A percentile compares a stretch with the other conserved stretches of the same genome.
Evolutionary conservation across 2,113 vertebrate species (phyloP).

Genomic region (Misgurnus anguillicaudatus): DNA sequence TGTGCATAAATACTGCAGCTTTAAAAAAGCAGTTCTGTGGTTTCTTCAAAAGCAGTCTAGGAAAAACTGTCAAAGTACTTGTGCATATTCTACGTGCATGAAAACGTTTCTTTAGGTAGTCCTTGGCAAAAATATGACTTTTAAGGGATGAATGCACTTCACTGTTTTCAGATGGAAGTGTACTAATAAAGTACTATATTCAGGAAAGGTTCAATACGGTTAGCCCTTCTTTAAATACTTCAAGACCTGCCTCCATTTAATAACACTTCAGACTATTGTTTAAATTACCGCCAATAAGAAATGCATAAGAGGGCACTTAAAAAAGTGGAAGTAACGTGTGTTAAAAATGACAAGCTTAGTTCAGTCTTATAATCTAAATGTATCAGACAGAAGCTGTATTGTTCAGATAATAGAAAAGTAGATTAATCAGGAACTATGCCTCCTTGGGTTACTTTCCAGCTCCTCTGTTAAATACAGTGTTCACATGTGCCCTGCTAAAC

Average conservation of each 20-base stretch:
- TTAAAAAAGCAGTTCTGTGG: neutral
- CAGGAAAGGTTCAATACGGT: neutral
- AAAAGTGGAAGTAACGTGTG: neutral
- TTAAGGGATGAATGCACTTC: neutral
- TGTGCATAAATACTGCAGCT: constrained; percentile 22
- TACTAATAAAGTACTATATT: neutral
- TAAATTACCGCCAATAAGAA: neutral
- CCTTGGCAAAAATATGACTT: constrained; percentile 1
- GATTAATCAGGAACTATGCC: neutral
- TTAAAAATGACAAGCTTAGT: neutral
- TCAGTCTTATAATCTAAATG: neutral
- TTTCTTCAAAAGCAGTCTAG: neutral
- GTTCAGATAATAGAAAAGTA: neutral
- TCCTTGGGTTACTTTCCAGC: constrained; percentile 28
- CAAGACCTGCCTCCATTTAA: neutral
- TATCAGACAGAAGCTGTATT: neutral
- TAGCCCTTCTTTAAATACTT: constrained; percentile 19
- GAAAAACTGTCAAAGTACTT: neutral
- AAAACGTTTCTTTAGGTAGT: neutral
- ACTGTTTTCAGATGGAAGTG: no score
- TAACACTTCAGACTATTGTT: no score
- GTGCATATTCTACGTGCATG: constrained; percentile 17
- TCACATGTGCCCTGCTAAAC: constrained; percentile 2
- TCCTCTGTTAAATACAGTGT: constrained; percentile 25
- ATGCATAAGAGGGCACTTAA: neutral